A percentile compares a stretch with the other conserved stretches of the same genome.
Evolutionary conservation across 2,113 vertebrate species (phyloP).

Genomic region (Otus sunia): DNA sequence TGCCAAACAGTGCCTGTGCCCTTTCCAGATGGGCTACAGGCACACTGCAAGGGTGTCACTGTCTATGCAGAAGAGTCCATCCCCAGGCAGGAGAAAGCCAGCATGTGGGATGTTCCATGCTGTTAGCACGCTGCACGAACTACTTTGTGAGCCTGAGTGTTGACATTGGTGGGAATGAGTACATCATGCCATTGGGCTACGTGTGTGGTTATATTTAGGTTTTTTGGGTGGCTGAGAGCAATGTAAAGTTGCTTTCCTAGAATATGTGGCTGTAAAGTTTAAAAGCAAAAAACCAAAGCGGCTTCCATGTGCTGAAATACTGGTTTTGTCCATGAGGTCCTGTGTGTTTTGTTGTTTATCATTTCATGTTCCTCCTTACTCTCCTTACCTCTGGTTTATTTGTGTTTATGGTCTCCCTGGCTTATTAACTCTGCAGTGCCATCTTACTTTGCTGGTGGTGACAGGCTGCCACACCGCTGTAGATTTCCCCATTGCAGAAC

Average conservation of each 20-base stretch:
- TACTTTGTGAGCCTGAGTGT: background rate
- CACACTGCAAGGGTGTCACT: background rate
- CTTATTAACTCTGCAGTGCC: background rate
- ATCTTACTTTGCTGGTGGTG: slow-evolving; percentile 11
- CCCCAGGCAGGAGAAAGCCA: background rate
- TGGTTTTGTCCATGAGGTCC: background rate
- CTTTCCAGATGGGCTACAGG: background rate
- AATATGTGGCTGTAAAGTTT: background rate
- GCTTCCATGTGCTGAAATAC: background rate
- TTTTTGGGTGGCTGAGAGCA: background rate
- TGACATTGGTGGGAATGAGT: background rate
- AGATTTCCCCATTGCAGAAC: background rate
- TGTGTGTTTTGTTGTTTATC: background rate
- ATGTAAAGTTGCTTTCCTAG: background rate
- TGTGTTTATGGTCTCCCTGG: background rate
- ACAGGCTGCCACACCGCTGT: slow-evolving; percentile 5
- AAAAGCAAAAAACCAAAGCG: background rate
- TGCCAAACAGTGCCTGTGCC: background rate
- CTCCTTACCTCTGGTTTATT: background rate
- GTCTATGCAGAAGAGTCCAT: background rate
- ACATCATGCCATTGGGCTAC: background rate
- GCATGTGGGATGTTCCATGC: rapidly evolving
- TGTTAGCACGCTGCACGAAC: background rate
- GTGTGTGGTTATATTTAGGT: background rate
- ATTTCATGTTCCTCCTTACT: background rate